These are phyloP conservation scores for Prinia subflava DNA, from an alignment of 2,113 vertebrate genomes.

Conservation along the genomic window DNA sequence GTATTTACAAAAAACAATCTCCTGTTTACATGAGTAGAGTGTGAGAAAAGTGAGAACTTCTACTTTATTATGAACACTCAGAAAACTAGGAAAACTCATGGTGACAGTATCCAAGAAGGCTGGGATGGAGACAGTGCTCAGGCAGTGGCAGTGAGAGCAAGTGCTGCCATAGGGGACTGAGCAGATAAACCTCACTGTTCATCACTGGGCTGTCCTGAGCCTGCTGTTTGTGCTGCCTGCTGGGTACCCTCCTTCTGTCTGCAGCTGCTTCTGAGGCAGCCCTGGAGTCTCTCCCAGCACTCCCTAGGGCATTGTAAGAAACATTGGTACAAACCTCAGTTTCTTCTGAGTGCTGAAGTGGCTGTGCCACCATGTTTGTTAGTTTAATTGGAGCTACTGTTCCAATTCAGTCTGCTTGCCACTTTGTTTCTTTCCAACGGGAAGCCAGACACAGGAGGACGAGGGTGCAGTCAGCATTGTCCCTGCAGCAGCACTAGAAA, in stretches of 20 bases:
- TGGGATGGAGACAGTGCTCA: not conserved
- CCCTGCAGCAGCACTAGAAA: not conserved
- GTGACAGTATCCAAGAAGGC: not conserved
- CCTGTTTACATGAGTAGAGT: too few species aligned
- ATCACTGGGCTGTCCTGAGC: not conserved
- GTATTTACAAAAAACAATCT: too few species aligned
- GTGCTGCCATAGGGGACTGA: not conserved
- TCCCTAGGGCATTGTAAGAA: rapidly evolving
- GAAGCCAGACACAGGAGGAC: rapidly evolving
- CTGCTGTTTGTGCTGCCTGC: not conserved
- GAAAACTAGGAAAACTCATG: too few species aligned
- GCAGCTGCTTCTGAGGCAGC: not conserved
- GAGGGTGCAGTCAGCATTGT: too few species aligned
- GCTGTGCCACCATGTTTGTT: rapidly evolving
- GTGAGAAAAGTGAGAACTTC: too few species aligned
- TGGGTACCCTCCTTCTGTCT: not conserved
- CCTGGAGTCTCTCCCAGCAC: not conserved
- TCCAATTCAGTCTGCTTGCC: not conserved
- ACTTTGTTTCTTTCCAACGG: not conserved
- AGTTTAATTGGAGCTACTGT: not conserved
- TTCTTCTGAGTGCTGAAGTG: not conserved
- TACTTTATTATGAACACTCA: too few species aligned
- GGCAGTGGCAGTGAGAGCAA: not conserved
- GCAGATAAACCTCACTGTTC: not conserved
- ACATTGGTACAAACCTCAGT: too few species aligned